phyloP scores from a whole-genome alignment of 2,888 invertebrate genomes.

The Drosophila helvetica region DNA sequence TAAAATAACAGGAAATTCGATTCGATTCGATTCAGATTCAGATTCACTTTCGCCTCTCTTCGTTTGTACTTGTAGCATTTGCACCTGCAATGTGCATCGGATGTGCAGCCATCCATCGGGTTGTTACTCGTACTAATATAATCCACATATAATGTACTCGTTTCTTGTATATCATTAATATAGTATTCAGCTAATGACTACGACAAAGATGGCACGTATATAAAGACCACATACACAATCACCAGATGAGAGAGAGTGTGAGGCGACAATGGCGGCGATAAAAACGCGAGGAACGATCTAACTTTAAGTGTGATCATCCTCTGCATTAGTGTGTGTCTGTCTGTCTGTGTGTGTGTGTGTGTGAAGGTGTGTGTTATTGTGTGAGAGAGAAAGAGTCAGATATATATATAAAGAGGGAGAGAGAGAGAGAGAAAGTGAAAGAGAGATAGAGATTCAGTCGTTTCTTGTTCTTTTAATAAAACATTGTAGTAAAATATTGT shows the following conservation, averaged over 20 bases:
- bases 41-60: background rate
- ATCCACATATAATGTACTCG: background rate
- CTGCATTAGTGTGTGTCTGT: conserved; percentile 5
- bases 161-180: conserved; percentile 34
- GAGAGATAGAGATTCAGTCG: conserved; percentile 49
- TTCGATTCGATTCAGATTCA: background rate
- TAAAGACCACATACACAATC: conserved; percentile 82
- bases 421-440: conserved; percentile 42
- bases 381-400: conserved; percentile 38
- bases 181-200: conserved; percentile 76
- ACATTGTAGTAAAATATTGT: conserved; percentile 74
- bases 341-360: conserved; percentile 16
- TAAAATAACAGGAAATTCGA: background rate
- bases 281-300: conserved; percentile 42
- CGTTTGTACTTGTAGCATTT: background rate
- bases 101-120: conserved; percentile 26
- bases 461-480: conserved; percentile 58
- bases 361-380: conserved; percentile 38
- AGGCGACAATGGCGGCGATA: conserved; percentile 77
- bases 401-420: conserved; percentile 36
- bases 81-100: conserved; percentile 48
- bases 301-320: conserved; percentile 60
- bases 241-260: conserved; percentile 80
- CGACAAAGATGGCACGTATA: conserved; percentile 82
- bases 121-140: conserved; percentile 21